Base-by-base conservation (phyloP, 2,113 vertebrate species). In the Elephantulus edwardii region DNA sequence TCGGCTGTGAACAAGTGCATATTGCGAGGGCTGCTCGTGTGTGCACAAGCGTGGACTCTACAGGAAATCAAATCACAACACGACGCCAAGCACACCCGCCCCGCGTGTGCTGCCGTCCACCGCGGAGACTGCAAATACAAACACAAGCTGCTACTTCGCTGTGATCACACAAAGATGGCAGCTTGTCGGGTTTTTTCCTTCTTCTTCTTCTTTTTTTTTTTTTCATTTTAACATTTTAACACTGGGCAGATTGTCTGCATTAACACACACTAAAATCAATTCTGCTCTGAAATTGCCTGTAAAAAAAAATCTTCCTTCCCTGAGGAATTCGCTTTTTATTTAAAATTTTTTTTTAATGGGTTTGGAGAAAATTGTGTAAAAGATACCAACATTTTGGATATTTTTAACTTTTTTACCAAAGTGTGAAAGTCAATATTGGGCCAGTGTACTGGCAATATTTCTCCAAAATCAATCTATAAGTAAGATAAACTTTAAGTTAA, bases 201-300 rank as follows among this genome's bases (percentile, higher is more conserved):
- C 88, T 92, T 93, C 79, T 30, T 46, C 46, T 74, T 79, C 79
- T 95, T 93, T 92, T 91, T 90, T 92, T 93, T 83, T 30, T 46
- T 74, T 74, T 79, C 79, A 87, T 83, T 82, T 93, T 96, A 96
- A 96, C 96, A 96, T 96, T 96, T 96, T 96, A 96, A 96, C 96
- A 97, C 94, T 95, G 96, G 96, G 94, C 96, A 97, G 95, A 96
- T 96, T 97, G 96, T 97, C 96, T 95, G 96, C 93, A 97, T 95
- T 97, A 96, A 96, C 95, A 96, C 86, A 93, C 89, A 95, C 93
- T 78, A 91, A 95, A 96, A 96, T 96, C 96, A 96, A 96, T 96
- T 96, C 96, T 97, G 96, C 88, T 97, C 78, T 86, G 88, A 95
- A 96, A 96, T 40, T 93, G 91, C 93, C 91, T 93, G 78, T 93